These are phyloP conservation scores for Aradophagus sp. DNA, from an alignment of 1,140 invertebrate species.

Conservation along the genomic window DNA sequence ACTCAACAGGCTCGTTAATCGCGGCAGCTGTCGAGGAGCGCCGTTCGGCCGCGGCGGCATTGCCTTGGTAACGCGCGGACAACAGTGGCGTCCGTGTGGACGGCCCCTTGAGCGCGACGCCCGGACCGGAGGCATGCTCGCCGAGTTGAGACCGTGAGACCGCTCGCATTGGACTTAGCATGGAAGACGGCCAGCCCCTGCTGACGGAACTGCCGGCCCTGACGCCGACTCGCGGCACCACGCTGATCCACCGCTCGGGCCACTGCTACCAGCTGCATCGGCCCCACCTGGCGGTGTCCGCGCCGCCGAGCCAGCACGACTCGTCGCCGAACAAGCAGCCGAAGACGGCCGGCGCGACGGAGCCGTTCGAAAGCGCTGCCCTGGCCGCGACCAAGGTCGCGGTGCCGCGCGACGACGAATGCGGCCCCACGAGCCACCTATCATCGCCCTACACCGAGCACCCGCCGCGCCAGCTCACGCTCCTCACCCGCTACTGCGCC, in stretches of 20 bases:
- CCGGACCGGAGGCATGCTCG: constrained; percentile 17
- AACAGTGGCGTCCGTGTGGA: neutral
- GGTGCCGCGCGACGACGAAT: constrained; percentile 50
- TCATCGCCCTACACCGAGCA: constrained; percentile 42
- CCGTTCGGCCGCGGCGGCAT: neutral
- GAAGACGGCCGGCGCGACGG: constrained; percentile 61
- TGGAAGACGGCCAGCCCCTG: constrained; percentile 68
- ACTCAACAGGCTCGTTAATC: neutral
- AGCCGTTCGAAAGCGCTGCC: constrained; percentile 71
- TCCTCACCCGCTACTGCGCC: constrained; percentile 27
- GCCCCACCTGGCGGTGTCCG: constrained; percentile 66
- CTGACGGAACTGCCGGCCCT: constrained; percentile 73
- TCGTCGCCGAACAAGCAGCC: constrained; percentile 63
- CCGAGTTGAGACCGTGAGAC: constrained; percentile 2
- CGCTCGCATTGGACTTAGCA: constrained; percentile 35
- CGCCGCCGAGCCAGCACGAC: constrained; percentile 65
- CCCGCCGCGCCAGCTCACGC: constrained; percentile 21
- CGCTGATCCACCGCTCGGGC: constrained; percentile 69
- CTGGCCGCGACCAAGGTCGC: constrained; percentile 75
- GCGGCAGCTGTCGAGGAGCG: neutral
- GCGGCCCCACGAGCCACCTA: constrained; percentile 34
- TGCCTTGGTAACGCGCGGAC: constrained; percentile 8
- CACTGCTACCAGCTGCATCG: constrained; percentile 72
- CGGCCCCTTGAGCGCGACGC: neutral
- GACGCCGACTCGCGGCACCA: constrained; percentile 65